Evolutionary conservation across 2,113 vertebrate genomes (phyloP), one percentile per base, ranked within the genome.

Genomic region (Orycteropus afer): DNA sequence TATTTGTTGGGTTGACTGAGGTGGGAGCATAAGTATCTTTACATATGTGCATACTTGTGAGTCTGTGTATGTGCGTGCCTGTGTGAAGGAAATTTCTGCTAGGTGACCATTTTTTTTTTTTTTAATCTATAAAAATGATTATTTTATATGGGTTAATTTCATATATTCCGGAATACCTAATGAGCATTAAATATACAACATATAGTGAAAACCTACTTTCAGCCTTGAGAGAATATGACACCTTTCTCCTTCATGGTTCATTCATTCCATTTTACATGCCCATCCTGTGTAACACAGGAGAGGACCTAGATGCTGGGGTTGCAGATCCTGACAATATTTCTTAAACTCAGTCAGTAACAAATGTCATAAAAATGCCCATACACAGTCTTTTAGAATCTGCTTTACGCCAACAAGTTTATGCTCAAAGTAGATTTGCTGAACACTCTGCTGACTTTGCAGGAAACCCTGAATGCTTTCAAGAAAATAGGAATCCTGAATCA

Each of bases 361-460:
- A 47, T 6, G 25, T 4, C 25, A 74, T 61, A 27, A 73, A 94
- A 86, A 83, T 93, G 45, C 45, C 37, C 57, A 91, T 51, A 78
- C 25, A 47, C 9, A 32, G 6, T 55, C 47, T 85, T 95, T 92
- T 53, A 90, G 65, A 90, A 78, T 51, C 77, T 57, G 49, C 37
- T 84, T 51, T 4, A 2, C 23, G 51, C 29, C 71, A 78, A 49
- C 5, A 27, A 86, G 20, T 53, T 45, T 74, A 17, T 84, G 40
- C 65, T 86, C 67, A 89, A 89, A 93, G 34, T 10, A 89, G 37
- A 76, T 42, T 51, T 93, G 42, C 34, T 42, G n/a, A 84, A 77
- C 1, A 34, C 25, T 57, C 42, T 69, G 49, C 47, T 93, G 15
- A 63, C 57, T 90, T 76, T 61, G 40, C 18, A 86, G 71, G 32